These are phyloP conservation scores for Carlito syrichta DNA, from an alignment of 2,113 vertebrate genomes.

Conservation along the genomic window DNA sequence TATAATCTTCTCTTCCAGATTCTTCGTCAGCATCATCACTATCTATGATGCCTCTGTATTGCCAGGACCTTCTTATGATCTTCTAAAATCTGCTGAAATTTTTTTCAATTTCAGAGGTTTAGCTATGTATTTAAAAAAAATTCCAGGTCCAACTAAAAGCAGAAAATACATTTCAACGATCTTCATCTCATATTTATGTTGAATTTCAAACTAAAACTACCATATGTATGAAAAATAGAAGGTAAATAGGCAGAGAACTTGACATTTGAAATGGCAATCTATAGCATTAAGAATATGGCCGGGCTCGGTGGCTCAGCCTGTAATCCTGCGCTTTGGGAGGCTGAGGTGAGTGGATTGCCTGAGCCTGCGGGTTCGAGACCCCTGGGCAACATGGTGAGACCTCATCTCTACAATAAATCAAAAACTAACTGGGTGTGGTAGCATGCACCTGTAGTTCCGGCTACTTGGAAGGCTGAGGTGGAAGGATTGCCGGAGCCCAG, in stretches of 20 bases:
- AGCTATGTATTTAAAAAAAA: background rate
- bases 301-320: too few relatives aligned
- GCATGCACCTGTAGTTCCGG: too few relatives aligned
- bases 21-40: background rate
- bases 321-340: too few relatives aligned
- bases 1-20: background rate
- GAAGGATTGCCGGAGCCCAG: too few relatives aligned
- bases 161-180: background rate
- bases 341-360: too few relatives aligned
- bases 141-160: slow-evolving; percentile 7
- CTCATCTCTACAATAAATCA: too few relatives aligned
- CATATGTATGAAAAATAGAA: background rate
- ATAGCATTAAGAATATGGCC: background rate
- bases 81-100: background rate
- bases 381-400: too few relatives aligned
- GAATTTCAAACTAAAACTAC: background rate
- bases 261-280: background rate
- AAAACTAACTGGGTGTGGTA: too few relatives aligned
- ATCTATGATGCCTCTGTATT: background rate
- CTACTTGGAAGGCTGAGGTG: too few relatives aligned
- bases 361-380: too few relatives aligned
- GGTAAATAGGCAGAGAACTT: background rate
- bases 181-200: background rate
- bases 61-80: background rate
- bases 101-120: background rate